Conservation (phyloP, 2,888 invertebrate species). For the Mesochorus sp. region DNA sequence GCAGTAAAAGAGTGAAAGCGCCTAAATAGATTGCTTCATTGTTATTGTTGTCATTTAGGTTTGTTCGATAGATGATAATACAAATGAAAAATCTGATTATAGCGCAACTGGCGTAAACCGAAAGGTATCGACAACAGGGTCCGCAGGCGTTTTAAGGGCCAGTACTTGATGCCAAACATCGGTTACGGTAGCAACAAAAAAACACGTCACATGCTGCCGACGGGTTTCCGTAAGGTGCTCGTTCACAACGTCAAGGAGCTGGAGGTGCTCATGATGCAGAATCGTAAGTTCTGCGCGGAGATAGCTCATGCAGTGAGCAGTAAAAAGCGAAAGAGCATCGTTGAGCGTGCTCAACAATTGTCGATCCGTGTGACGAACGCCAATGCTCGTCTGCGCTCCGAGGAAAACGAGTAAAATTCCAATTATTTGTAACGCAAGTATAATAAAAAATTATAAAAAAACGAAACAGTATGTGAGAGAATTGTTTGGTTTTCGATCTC, state of each 20-base stretch:
- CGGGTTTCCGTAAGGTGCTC: slow-evolving; percentile 98
- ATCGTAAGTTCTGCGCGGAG: slow-evolving; percentile 98
- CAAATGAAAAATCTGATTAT: slow-evolving; percentile 69
- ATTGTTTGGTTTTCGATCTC: too few species aligned
- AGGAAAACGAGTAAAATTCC: slow-evolving; percentile 96
- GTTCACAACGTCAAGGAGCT: slow-evolving; percentile 96
- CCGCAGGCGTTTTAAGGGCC: slow-evolving; percentile 99
- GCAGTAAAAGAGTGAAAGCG: too few species aligned
- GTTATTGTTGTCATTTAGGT: too few species aligned
- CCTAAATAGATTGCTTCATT: too few species aligned
- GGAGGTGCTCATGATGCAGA: slow-evolving; percentile 99
- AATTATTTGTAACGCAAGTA: slow-evolving; percentile 59
- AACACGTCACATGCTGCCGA: slow-evolving; percentile 98
- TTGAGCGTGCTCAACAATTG: slow-evolving; percentile 97
- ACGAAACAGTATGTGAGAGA: too few species aligned
- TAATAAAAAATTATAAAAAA: slow-evolving; percentile 49
- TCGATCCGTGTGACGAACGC: slow-evolving; percentile 98
- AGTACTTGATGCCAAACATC: slow-evolving; percentile 99
- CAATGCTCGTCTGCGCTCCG: slow-evolving; percentile 97
- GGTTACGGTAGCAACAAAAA: slow-evolving; percentile 98
- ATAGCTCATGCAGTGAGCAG: slow-evolving; percentile 98
- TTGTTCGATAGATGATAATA: too few species aligned
- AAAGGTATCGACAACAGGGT: slow-evolving; percentile 99
- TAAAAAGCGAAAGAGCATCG: slow-evolving; percentile 98
- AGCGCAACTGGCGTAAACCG: slow-evolving; percentile 99